Base-by-base conservation (phyloP, 2,888 invertebrate genomes). In the Anodontia alba region DNA sequence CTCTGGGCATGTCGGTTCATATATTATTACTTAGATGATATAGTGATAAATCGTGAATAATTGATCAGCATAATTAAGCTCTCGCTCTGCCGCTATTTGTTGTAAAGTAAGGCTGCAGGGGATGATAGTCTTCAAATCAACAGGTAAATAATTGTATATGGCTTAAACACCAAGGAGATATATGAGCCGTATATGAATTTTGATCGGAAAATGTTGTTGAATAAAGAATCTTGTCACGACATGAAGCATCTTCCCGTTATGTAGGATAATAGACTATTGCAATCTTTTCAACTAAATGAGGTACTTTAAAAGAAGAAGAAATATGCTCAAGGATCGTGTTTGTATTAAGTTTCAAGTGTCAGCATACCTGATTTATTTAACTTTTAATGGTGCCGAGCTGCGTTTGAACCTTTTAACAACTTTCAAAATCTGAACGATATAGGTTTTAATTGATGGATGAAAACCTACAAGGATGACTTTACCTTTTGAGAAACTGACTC, bases 251-350 rank as follows among this genome's bases (percentile, higher is more conserved):
- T 38, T 73, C 73, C 69, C 57, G 73, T 73, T 66, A 66, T 62
- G 29, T 1, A 23, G 62, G 29, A 73, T 57, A 73, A 73, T 57
- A 42, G 62, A 38, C n/a, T 54, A 33, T 23, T 36, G 20, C 23
- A 51, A 57, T 72, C 72, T 33, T 72, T 54, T 51, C 74, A 66
- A 23, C 23, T 29, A 43, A 46, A 74, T 36, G 31, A 74, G 66
- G 36, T 66, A 46, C 42, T 74, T 66, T 66, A 33, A n/a, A 66
- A 38, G 33, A 66, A 33, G 72, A 38, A 33, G 66, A 74, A 74
- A 66, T 74, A 43, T 66, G 62, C 57, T 74, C 57, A 38, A 31
- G 46, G 74, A 74, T 23, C 31, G 74, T 74, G 73, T 74, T 74
- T 29, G 66, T 57, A 67, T 74, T 43, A 36, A 36, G 74, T 74